These are phyloP conservation scores for Euphydryas editha DNA, from an alignment of 2,888 invertebrate species.

Conservation along the genomic window DNA sequence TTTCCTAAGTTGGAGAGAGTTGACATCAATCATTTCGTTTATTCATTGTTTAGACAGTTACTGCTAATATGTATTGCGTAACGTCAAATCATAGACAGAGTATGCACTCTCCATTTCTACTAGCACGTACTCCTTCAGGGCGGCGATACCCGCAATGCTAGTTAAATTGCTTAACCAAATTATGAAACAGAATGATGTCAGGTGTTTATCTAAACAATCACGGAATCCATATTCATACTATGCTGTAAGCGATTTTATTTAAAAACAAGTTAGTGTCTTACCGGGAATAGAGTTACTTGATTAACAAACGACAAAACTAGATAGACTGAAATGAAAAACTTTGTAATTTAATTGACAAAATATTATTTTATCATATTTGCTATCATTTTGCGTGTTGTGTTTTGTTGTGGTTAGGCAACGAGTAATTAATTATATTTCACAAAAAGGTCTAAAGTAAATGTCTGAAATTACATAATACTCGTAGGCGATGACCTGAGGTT, in stretches of 20 bases:
- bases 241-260: not conserved
- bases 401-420: too few species aligned
- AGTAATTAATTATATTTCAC: too few species aligned
- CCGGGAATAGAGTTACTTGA: too few species aligned
- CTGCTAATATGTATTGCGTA: constrained; percentile 56
- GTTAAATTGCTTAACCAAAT: not conserved
- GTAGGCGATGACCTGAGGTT: too few species aligned
- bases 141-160: constrained; percentile 11
- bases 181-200: constrained; percentile 14
- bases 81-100: constrained; percentile 42
- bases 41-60: constrained; percentile 57
- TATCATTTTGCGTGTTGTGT: too few species aligned
- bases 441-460: too few species aligned
- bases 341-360: too few species aligned
- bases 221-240: not conserved
- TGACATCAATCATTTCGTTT: constrained; percentile 55
- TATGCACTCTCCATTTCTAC: constrained; percentile 73
- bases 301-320: too few species aligned
- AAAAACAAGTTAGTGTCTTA: not conserved
- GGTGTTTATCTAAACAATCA: constrained; percentile 9
- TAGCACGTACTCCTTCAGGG: constrained; percentile 51
- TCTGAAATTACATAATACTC: too few species aligned
- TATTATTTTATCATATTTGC: too few species aligned
- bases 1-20: constrained; percentile 63
- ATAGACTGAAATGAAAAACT: too few species aligned